Evolutionary conservation across 2,888 invertebrate species (phyloP), one percentile per base, ranked within the genome.

Genomic region (Eupithecia dodoneata): DNA sequence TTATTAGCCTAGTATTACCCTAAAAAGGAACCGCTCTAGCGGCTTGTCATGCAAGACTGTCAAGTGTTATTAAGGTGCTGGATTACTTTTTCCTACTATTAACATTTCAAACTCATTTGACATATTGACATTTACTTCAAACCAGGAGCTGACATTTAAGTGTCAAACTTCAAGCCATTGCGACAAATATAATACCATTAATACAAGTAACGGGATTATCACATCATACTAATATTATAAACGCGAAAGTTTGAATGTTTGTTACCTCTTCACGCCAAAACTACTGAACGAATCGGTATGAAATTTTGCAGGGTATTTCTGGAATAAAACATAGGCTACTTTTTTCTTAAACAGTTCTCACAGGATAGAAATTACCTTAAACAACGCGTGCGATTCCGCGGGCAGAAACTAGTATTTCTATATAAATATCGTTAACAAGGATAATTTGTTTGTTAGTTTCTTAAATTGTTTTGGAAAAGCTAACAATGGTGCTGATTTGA

Each of bases 121-220:
- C 45, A 59, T 59, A 3, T 59, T 59, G 55, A 59, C 18, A 73
- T 30, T 73, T 41, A 73, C 42, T 42, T 41, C 10, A 74, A 63
- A 70, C 59, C 70, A 63, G 70, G 44, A 75, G 71, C 71, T 75
- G 63, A 65, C 74, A 75, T 75, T 74, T 71, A 71, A 12, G 47
- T 41, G 70, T 75, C 63, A 75, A 42, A 65, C 63, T 5, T 74
- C 47, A 63, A 71, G 49, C 5, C 42, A 71, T 71, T 75, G 65
- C 71, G 70, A 70, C 45, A 70, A 69, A 66, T 15, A 18, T 45
- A 70, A 45, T 18, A 70, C 47, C 45, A 18, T n/a, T 47, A 30
- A 47, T 66, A 59, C 59, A 18, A 59, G 59, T 59, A n/a, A 67
- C 44, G 44, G 67, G 67, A 45, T 67, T 67, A 67, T 44, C n/a